Evolutionary conservation across 2,113 vertebrate genomes (phyloP).

Genomic region (Anguilla japonica): DNA sequence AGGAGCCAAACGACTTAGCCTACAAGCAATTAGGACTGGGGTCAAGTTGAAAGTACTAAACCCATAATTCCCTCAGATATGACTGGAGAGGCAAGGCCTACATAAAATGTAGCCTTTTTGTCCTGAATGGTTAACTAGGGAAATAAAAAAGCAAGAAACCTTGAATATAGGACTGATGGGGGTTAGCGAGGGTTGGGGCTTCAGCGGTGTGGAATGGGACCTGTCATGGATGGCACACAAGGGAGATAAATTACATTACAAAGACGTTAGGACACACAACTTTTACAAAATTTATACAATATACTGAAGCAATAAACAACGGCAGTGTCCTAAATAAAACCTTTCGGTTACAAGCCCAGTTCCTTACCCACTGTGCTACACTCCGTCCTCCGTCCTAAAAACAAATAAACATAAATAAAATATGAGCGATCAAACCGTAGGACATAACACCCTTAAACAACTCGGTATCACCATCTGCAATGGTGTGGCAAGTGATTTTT

Average conservation of each 20-base stretch:
- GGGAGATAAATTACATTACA: too few species aligned
- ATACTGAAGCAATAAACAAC: too few species aligned
- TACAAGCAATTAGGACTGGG: constrained; percentile 72
- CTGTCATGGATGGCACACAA: neutral
- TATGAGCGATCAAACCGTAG: neutral
- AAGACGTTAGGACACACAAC: too few species aligned
- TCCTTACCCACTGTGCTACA: too few species aligned
- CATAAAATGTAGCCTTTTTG: neutral
- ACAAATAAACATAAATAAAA: constrained; percentile 7
- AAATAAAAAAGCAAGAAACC: constrained; percentile 18
- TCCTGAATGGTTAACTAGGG: neutral
- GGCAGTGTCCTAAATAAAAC: too few species aligned
- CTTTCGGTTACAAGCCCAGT: too few species aligned
- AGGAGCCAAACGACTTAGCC: constrained; percentile 70
- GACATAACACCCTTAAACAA: neutral
- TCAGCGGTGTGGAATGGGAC: neutral
- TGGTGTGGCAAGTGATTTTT: neutral
- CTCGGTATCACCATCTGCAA: too few species aligned
- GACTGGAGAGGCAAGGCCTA: constrained; percentile 38
- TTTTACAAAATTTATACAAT: too few species aligned
- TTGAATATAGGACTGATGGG: neutral
- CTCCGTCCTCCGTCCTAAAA: too few species aligned
- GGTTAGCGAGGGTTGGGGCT: neutral
- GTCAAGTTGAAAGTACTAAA: constrained; percentile 73
- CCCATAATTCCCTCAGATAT: constrained; percentile 65